Conservation (phyloP, 1,140 invertebrate genomes). For the Orchestia grillus region DNA sequence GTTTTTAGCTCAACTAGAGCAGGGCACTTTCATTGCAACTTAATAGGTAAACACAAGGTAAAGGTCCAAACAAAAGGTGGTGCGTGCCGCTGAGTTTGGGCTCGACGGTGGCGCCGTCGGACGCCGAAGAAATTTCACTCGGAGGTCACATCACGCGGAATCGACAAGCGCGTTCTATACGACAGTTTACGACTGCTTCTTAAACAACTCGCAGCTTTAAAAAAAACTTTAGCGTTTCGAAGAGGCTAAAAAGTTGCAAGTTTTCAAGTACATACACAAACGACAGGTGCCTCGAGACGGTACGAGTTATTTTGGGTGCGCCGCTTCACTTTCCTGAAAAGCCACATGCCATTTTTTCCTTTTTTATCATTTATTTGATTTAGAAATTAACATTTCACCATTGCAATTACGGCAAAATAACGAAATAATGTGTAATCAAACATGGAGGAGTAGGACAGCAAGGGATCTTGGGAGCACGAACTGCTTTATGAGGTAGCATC, state of each 20-base stretch:
- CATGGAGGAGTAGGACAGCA: background rate
- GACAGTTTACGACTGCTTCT: conserved; percentile 1
- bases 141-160: background rate
- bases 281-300: background rate
- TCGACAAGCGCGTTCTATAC: background rate
- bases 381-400: background rate
- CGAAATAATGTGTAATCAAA: background rate
- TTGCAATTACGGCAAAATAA: background rate
- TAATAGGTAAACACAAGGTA: conserved; percentile 45
- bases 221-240: background rate
- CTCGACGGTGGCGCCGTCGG: background rate
- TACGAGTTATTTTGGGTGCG: background rate
- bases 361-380: background rate
- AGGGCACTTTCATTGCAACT: background rate
- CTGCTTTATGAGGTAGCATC: background rate
- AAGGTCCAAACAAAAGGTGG: conserved; percentile 21
- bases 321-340: background rate
- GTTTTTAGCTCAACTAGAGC: background rate
- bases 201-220: background rate
- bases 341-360: background rate
- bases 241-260: background rate
- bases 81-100: background rate
- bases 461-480: background rate
- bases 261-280: background rate
- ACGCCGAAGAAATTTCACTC: background rate